Percentiles rank a stretch among this genome's conserved stretches.
Evolutionary conservation across 2,888 invertebrate species (phyloP).

Genomic region (Crocallis elinguaria): DNA sequence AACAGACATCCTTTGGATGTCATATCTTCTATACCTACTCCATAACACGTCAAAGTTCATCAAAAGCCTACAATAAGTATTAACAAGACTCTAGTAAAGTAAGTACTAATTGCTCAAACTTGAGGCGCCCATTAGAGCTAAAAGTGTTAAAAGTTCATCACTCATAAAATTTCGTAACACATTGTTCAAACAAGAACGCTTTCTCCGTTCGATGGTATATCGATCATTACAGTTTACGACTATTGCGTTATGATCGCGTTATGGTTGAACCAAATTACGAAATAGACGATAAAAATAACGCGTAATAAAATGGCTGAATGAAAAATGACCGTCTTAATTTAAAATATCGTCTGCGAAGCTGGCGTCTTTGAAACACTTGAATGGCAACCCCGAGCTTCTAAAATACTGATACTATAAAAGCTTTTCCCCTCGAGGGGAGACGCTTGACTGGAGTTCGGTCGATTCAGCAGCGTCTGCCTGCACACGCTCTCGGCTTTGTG

Average conservation of each 20-base stretch:
- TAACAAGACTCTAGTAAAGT: slow-evolving; percentile 7
- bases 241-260: slow-evolving; percentile 28
- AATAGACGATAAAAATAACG: slow-evolving; percentile 30
- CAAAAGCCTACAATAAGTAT: background rate
- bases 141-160: slow-evolving; percentile 36
- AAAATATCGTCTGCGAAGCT: slow-evolving; percentile 13
- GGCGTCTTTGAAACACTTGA: slow-evolving; percentile 20
- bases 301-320: slow-evolving; percentile 16
- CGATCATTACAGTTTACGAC: slow-evolving; percentile 35
- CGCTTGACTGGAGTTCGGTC: slow-evolving; percentile 33
- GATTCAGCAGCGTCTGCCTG: slow-evolving; percentile 35
- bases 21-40: background rate
- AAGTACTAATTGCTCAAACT: slow-evolving; percentile 14
- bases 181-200: slow-evolving; percentile 36
- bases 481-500: slow-evolving; percentile 28
- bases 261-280: slow-evolving; percentile 25
- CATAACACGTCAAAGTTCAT: background rate
- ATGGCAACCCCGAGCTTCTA: slow-evolving; percentile 9
- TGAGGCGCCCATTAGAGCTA: slow-evolving; percentile 9
- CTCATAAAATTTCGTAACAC: slow-evolving; percentile 30
- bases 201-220: slow-evolving; percentile 34
- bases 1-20: background rate
- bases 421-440: slow-evolving; percentile 33
- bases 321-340: slow-evolving; percentile 10
- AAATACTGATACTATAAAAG: slow-evolving; percentile 37